Evolutionary conservation across 2,888 invertebrate species (phyloP).

Genomic region (Aquatica leii): DNA sequence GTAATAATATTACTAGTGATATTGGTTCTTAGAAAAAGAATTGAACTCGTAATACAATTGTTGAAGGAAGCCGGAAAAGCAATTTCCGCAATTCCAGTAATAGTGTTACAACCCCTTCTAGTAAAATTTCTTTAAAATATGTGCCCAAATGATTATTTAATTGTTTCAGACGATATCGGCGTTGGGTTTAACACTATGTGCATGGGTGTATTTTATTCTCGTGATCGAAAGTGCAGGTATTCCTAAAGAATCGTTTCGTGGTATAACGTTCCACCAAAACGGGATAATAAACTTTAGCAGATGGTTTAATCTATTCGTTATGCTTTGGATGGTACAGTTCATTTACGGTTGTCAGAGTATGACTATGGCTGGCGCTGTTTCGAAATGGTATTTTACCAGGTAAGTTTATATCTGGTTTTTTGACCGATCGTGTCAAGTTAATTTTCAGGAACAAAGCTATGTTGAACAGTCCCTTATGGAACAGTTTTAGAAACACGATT

Average conservation of each 20-base stretch:
- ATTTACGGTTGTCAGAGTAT: constrained; percentile 69
- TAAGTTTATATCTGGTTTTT: constrained; percentile 44
- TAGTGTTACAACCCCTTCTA: constrained; percentile 68
- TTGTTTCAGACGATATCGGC: constrained; percentile 53
- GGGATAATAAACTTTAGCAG: constrained; percentile 42
- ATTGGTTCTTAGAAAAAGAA: constrained; percentile 66
- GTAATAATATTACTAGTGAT: constrained; percentile 62
- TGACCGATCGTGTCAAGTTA: constrained; percentile 11
- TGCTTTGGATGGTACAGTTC: constrained; percentile 69
- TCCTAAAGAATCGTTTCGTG: constrained; percentile 44
- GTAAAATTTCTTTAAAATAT: constrained; percentile 60
- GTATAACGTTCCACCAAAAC: constrained; percentile 54
- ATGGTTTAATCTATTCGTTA: constrained; percentile 62
- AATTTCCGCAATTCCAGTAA: constrained; percentile 66
- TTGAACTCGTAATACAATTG: constrained; percentile 68
- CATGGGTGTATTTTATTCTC: constrained; percentile 65
- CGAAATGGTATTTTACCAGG: constrained; percentile 70
- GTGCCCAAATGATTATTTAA: too few species aligned
- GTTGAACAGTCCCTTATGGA: constrained; percentile 60
- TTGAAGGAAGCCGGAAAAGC: constrained; percentile 74
- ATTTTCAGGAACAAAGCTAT: constrained; percentile 60
- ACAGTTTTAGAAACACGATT: constrained; percentile 62
- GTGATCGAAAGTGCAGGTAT: constrained; percentile 70
- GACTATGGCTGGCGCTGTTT: constrained; percentile 67
- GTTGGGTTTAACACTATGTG: constrained; percentile 62